Conservation (phyloP, 2,797 vertebrate genomes). For the Tapirus indicus region DNA sequence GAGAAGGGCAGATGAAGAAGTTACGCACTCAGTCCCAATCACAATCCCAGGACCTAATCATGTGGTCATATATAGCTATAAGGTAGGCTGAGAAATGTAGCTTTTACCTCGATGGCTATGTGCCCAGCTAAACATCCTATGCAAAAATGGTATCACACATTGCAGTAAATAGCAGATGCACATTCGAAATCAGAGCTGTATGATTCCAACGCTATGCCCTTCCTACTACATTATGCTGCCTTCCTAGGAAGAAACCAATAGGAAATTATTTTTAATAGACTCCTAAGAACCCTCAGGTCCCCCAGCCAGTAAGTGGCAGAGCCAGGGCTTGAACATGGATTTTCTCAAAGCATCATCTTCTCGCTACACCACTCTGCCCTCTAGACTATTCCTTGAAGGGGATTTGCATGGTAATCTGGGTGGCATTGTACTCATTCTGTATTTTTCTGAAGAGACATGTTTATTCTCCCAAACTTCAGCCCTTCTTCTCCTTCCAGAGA, state of each 20-base stretch:
- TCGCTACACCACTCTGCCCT: neutral
- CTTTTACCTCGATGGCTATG: neutral
- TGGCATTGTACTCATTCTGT: neutral
- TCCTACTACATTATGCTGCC: neutral
- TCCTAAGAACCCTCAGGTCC: neutral
- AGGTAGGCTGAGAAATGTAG: neutral
- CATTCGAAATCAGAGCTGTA: neutral
- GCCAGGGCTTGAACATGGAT: neutral
- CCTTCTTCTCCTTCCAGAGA: neutral
- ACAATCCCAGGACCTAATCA: neutral
- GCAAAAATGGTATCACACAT: neutral
- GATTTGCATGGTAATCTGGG: neutral
- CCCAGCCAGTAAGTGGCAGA: neutral
- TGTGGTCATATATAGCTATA: neutral
- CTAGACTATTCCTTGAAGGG: neutral
- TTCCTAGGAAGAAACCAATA: neutral
- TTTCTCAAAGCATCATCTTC: neutral
- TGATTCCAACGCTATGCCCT: neutral
- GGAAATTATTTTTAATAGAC: neutral
- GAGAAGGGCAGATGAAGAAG: neutral
- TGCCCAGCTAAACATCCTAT: neutral
- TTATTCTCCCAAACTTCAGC: neutral
- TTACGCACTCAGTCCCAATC: neutral
- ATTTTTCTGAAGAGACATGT: neutral
- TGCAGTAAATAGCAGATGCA: neutral